Evolutionary conservation across 2,888 invertebrate species (phyloP).

Genomic region (Hermodice carunculata): DNA sequence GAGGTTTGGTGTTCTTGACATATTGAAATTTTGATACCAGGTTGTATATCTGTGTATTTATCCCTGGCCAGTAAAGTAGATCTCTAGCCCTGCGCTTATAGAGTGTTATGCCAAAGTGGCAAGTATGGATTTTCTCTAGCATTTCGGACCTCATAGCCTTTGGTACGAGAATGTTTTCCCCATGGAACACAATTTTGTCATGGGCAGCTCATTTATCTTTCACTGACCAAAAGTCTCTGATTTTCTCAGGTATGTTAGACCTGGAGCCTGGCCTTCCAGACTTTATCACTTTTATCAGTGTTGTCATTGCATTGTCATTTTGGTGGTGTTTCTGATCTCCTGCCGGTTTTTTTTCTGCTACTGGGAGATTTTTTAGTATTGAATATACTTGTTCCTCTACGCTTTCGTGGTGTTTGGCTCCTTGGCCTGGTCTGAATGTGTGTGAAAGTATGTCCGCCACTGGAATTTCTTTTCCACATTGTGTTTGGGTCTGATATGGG

Average conservation of each 20-base stretch:
- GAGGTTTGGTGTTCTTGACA: conserved; percentile 3
- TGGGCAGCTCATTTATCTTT: background rate
- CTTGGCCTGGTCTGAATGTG: too few relatives aligned
- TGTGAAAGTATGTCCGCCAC: too few relatives aligned
- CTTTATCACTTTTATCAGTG: too few relatives aligned
- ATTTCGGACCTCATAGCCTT: background rate
- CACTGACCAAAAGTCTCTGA: background rate
- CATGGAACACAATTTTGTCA: conserved; percentile 2
- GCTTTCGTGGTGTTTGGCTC: too few relatives aligned
- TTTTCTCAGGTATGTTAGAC: too few relatives aligned
- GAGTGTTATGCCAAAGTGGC: conserved; percentile 11
- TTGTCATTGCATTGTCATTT: background rate
- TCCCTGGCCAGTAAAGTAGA: conserved; percentile 9
- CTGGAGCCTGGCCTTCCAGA: too few relatives aligned
- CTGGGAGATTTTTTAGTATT: background rate
- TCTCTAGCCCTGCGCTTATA: conserved; percentile 9
- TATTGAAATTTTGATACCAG: background rate
- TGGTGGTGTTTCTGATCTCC: background rate
- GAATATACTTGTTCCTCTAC: background rate
- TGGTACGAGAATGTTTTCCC: background rate
- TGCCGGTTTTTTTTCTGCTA: background rate
- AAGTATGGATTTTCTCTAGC: background rate
- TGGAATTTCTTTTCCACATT: too few relatives aligned
- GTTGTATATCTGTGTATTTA: conserved; percentile 9
- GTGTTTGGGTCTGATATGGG: too few relatives aligned